Evolutionary conservation across 2,888 invertebrate species (phyloP).

Genomic region (Scotopteryx bipunctaria): DNA sequence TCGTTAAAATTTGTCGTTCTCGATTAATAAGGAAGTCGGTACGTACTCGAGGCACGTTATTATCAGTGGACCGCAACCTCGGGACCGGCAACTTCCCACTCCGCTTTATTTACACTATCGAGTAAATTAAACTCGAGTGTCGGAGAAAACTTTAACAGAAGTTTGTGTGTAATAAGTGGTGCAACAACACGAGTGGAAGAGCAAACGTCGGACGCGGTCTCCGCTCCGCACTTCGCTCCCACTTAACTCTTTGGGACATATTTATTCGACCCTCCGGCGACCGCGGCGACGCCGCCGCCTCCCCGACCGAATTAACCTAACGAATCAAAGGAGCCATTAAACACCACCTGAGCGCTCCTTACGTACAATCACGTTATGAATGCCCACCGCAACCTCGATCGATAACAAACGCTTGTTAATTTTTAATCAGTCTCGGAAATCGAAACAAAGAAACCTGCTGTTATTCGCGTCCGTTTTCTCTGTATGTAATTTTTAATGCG

Average conservation of each 20-base stretch:
- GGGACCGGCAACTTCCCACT: conserved; percentile 78
- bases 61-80: conserved; percentile 78
- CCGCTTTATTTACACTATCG: conserved; percentile 84
- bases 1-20: conserved; percentile 85
- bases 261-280: conserved; percentile 83
- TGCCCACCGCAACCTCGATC: conserved; percentile 62
- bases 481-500: conserved; percentile 83
- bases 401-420: conserved; percentile 67
- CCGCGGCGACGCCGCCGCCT: conserved; percentile 65
- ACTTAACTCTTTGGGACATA: conserved; percentile 84
- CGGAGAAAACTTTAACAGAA: conserved; percentile 82
- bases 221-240: conserved; percentile 78
- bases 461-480: conserved; percentile 66
- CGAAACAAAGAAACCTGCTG: conserved; percentile 70
- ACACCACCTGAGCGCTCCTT: conserved; percentile 59
- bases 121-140: conserved; percentile 84
- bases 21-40: conserved; percentile 84
- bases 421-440: conserved; percentile 70
- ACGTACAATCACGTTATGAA: conserved; percentile 69
- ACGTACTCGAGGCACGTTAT: conserved; percentile 76
- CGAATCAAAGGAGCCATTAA: conserved; percentile 77
- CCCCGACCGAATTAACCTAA: conserved; percentile 77
- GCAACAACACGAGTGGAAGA: conserved; percentile 84
- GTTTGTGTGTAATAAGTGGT: conserved; percentile 84
- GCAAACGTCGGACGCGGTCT: conserved; percentile 83